Evolutionary conservation across 2,888 invertebrate species (phyloP).

Genomic region (Dicranocentrus wangi): DNA sequence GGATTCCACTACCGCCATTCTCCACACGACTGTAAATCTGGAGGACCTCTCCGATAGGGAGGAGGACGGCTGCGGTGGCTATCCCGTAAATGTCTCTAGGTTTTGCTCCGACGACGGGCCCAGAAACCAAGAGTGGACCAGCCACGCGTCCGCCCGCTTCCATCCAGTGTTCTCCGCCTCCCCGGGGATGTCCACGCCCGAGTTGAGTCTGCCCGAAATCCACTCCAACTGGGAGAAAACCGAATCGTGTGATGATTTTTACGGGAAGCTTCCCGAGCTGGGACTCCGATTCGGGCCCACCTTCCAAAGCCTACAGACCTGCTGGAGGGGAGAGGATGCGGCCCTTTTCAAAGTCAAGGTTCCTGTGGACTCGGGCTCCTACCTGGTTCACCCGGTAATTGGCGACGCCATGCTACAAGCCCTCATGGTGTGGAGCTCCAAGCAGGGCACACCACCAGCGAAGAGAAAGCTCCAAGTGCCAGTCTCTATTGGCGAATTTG

Average conservation of each 20-base stretch:
- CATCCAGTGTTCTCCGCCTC: background rate
- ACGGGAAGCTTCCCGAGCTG: conserved; percentile 6
- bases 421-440: background rate
- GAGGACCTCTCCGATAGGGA: too few species aligned
- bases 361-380: background rate
- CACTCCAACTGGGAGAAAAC: conserved; percentile 7
- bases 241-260: too few species aligned
- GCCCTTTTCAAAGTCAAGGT: conserved; percentile 11
- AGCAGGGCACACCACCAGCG: too few species aligned
- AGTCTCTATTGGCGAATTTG: conserved; percentile 45
- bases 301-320: conserved; percentile 27
- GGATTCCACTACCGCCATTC: too few species aligned
- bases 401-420: conserved; percentile 41
- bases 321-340: too few species aligned
- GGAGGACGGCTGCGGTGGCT: background rate
- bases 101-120: background rate
- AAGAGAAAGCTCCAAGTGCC: conserved; percentile 59
- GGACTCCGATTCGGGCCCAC: conserved; percentile 27
- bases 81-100: too few species aligned
- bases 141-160: conserved; percentile 10
- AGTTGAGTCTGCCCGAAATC: too few species aligned
- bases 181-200: too few species aligned
- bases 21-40: too few species aligned
- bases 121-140: conserved; percentile 25
- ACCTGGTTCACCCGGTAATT: conserved; percentile 58